Conservation (phyloP, 2,113 vertebrate genomes). For the Speoplatyrhinus poulsoni region DNA sequence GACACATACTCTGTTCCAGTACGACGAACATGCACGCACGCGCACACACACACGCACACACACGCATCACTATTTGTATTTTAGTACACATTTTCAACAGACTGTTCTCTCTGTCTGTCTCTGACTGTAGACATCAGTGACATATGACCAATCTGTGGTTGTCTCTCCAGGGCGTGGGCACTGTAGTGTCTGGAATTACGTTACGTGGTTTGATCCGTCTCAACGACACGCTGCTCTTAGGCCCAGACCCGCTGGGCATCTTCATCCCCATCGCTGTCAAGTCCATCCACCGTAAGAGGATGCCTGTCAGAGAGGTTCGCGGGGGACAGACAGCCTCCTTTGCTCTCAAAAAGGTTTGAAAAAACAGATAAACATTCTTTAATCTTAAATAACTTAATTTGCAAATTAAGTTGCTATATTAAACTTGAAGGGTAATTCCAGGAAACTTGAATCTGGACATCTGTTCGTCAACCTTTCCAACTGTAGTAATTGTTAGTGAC, state of each 20-base stretch:
- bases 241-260: conserved; percentile 93
- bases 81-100: too few relatives aligned
- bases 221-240: conserved; percentile 92
- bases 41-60: neutral
- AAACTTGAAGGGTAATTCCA: too few relatives aligned
- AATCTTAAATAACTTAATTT: too few relatives aligned
- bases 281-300: conserved; percentile 96
- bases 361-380: neutral
- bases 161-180: conserved; percentile 87
- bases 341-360: conserved; percentile 91
- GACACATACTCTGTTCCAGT: conserved; percentile 99
- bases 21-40: conserved; percentile 24
- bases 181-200: conserved; percentile 95
- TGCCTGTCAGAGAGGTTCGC: conserved; percentile 96
- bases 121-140: too few relatives aligned
- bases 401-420: too few relatives aligned
- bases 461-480: too few relatives aligned
- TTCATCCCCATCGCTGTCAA: conserved; percentile 95
- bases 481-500: too few relatives aligned
- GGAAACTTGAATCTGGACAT: too few relatives aligned
- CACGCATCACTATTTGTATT: neutral
- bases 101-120: too few relatives aligned
- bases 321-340: conserved; percentile 98
- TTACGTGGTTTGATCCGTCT: conserved; percentile 93
- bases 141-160: neutral